A percentile compares a stretch with the other conserved stretches of the same genome.
Evolutionary conservation across 2,888 invertebrate species (phyloP).

Genomic region (Diarsia rubi): DNA sequence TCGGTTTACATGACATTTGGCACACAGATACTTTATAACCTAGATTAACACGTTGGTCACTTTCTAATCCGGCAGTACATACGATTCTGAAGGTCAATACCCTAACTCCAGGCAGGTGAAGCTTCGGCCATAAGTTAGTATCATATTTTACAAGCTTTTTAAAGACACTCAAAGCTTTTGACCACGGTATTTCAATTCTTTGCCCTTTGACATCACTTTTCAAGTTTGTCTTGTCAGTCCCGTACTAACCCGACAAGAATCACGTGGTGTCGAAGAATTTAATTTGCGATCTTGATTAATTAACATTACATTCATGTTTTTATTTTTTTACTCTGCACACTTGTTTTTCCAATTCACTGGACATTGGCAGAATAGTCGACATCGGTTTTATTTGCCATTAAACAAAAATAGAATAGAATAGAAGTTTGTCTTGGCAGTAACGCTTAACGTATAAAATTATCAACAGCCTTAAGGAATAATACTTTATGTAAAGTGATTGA

Average conservation of each 20-base stretch:
- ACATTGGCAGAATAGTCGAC: no score
- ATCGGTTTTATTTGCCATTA: no score
- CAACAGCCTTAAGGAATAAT: neutral
- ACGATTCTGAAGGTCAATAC: neutral
- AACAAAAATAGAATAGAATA: no score
- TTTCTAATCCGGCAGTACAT: neutral
- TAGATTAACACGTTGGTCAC: neutral
- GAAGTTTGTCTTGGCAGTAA: no score
- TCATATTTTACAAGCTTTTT: neutral
- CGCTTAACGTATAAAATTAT: neutral
- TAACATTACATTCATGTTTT: no score
- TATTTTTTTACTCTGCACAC: no score
- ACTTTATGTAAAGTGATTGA: slow-evolving; percentile 13
- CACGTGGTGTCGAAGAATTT: no score
- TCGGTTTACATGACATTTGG: neutral
- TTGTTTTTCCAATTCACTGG: no score
- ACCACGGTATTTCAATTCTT: neutral
- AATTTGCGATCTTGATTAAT: no score
- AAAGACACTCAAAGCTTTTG: neutral
- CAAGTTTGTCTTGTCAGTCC: no score
- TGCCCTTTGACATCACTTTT: neutral
- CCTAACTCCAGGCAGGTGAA: neutral
- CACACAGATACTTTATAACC: neutral
- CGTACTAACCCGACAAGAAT: no score
- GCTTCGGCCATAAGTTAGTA: neutral